phyloP scores from a whole-genome alignment of 1,140 invertebrate genomes.

The Sinonovacula constricta region DNA sequence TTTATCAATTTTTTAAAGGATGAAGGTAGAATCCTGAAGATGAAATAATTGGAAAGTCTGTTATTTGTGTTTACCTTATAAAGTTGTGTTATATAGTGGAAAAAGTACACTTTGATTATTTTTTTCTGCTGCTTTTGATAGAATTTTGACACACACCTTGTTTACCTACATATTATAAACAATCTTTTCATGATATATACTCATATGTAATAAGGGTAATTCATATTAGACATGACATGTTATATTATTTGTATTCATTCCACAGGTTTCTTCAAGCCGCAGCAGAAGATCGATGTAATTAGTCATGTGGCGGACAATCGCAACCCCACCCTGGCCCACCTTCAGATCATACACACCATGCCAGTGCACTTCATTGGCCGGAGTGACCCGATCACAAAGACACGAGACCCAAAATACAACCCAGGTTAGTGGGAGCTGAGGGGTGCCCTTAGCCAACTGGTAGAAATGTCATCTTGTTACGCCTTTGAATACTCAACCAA shows the following conservation, averaged over 20 bases:
- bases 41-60: too few species aligned
- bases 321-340: constrained; percentile 67
- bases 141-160: too few species aligned
- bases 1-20: too few species aligned
- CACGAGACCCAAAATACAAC: constrained; percentile 72
- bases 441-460: too few species aligned
- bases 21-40: too few species aligned
- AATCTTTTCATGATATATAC: background rate
- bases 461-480: too few species aligned
- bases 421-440: constrained; percentile 65
- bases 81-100: too few species aligned
- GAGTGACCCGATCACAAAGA: constrained; percentile 70
- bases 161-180: background rate
- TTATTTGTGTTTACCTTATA: too few species aligned
- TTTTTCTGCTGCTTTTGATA: too few species aligned
- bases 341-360: constrained; percentile 72
- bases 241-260: background rate
- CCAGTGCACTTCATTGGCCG: constrained; percentile 65
- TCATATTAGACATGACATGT: too few species aligned
- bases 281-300: constrained; percentile 72
- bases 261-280: constrained; percentile 73
- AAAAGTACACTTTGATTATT: too few species aligned
- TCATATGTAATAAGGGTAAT: background rate
- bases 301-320: constrained; percentile 73
- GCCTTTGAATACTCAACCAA: too few species aligned